Percentiles rank a stretch among this genome's conserved stretches.
phyloP scores from a whole-genome alignment of 2,113 vertebrate genomes.

The Syrrhaptes paradoxus region DNA sequence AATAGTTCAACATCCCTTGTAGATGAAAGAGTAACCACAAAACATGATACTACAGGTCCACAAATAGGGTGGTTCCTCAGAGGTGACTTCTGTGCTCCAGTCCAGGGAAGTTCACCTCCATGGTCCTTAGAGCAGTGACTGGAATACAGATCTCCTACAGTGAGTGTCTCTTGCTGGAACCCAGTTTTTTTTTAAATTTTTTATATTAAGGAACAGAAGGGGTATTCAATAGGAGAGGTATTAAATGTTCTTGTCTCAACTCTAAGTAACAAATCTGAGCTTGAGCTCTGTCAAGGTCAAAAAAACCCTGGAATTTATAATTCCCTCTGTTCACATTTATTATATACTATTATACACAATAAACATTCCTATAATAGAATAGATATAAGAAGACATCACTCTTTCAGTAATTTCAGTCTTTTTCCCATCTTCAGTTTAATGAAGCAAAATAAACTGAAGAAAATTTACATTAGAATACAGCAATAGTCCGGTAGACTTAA shows the following conservation, averaged over 20 bases:
- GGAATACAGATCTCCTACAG: neutral
- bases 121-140: neutral
- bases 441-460: neutral
- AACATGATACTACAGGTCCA: rapidly evolving
- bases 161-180: neutral
- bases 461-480: neutral
- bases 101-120: neutral
- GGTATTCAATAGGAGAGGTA: rapidly evolving
- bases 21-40: neutral
- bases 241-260: neutral
- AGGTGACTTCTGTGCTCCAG: neutral
- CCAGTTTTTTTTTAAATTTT: neutral
- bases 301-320: neutral
- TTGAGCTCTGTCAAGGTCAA: neutral
- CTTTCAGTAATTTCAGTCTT: neutral
- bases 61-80: neutral
- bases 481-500: neutral
- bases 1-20: neutral
- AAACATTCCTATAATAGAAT: neutral
- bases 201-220: neutral
- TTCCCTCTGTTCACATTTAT: neutral
- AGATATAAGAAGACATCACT: neutral
- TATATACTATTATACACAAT: neutral
- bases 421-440: neutral
- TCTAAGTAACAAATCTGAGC: neutral